These are phyloP conservation scores for Dolichallabes microphthalmus DNA, from an alignment of 2,113 vertebrate species.

Conservation along the genomic window DNA sequence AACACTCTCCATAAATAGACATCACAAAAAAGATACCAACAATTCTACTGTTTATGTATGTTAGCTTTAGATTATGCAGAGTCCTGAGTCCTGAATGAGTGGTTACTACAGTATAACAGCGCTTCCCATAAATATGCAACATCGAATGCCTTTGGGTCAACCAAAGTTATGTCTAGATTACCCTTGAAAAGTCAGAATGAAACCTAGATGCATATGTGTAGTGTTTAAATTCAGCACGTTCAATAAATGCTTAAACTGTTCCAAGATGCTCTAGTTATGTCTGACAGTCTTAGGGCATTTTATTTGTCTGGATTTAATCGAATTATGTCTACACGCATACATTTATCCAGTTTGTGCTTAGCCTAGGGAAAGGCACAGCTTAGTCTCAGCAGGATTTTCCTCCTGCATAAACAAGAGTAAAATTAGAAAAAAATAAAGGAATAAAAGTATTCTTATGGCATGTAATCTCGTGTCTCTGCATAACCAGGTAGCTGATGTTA, in stretches of 20 bases:
- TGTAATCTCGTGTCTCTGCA: background rate
- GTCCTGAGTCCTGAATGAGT: too few relatives aligned
- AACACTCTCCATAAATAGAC: background rate
- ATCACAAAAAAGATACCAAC: too few relatives aligned
- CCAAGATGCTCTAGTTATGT: background rate
- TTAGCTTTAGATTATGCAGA: background rate
- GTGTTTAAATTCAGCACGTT: background rate
- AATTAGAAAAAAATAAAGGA: background rate
- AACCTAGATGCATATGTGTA: background rate
- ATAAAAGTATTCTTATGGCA: background rate
- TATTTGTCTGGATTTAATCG: conserved; percentile 11
- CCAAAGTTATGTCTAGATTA: background rate
- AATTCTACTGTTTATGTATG: background rate
- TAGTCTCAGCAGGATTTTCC: background rate
- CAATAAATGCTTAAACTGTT: background rate
- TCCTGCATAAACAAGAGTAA: conserved; percentile 15
- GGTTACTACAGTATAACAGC: too few relatives aligned
- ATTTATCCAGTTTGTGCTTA: background rate
- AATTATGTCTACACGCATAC: conserved; percentile 1
- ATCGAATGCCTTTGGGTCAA: background rate
- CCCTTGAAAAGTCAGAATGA: background rate
- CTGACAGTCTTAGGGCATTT: background rate
- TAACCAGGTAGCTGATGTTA: background rate
- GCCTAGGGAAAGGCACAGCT: background rate
- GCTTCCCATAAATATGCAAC: background rate